phyloP scores from a whole-genome alignment of 2,888 invertebrate genomes.

The Geotrupes spiniger region DNA sequence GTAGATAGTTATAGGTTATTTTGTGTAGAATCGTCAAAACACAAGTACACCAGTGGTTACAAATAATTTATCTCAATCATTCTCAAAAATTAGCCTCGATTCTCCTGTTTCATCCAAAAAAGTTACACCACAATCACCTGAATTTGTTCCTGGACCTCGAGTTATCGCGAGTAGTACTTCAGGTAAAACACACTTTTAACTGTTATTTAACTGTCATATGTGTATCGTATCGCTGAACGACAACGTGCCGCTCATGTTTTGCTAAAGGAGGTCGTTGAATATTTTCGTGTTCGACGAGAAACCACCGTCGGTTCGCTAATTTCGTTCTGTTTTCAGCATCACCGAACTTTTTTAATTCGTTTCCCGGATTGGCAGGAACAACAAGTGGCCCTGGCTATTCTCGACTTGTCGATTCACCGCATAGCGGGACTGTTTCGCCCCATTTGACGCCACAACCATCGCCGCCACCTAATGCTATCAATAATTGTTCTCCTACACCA shows the following conservation, averaged over 20 bases:
- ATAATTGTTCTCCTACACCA: conserved; percentile 48
- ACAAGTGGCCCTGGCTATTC: conserved; percentile 31
- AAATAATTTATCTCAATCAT: conserved; percentile 40
- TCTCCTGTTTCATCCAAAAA: conserved; percentile 48
- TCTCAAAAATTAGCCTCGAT: conserved; percentile 40
- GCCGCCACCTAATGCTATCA: conserved; percentile 44
- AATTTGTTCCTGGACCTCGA: conserved; percentile 53
- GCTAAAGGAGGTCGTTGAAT: too few relatives aligned
- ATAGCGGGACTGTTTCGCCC: conserved; percentile 46
- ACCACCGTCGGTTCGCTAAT: background rate
- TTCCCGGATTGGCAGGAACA: conserved; percentile 39
- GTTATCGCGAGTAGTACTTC: conserved; percentile 33
- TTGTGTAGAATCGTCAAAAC: conserved; percentile 39
- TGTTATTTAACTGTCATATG: too few relatives aligned
- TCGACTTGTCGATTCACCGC: conserved; percentile 44
- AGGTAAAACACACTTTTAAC: conserved; percentile 20
- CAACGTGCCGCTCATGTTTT: conserved; percentile 15
- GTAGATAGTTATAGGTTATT: conserved; percentile 22
- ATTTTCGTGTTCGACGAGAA: too few relatives aligned
- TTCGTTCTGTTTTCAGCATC: conserved; percentile 33
- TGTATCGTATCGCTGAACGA: conserved; percentile 3
- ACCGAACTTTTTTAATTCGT: conserved; percentile 49
- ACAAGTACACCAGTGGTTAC: conserved; percentile 38
- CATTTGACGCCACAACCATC: conserved; percentile 54
- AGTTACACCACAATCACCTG: conserved; percentile 55